A percentile compares a stretch with the other conserved stretches of the same genome.
Evolutionary conservation across 2,888 invertebrate genomes (phyloP).

Genomic region (Panorpa germanica): DNA sequence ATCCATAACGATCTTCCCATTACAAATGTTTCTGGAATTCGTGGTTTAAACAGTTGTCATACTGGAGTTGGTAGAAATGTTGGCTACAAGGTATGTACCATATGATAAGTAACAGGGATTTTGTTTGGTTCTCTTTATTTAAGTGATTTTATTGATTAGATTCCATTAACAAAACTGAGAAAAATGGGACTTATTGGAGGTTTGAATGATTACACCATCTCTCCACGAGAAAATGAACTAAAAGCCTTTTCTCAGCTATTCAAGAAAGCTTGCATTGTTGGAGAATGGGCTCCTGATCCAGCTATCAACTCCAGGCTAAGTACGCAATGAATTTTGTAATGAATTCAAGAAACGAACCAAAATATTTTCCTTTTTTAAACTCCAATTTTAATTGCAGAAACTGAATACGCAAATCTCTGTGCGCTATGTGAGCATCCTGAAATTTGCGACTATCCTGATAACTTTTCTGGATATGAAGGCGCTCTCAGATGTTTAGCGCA

Average conservation of each 20-base stretch:
- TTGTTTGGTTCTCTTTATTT: not conserved
- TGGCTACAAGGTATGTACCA: constrained; percentile 55
- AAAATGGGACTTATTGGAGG: constrained; percentile 42
- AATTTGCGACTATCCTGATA: constrained; percentile 64
- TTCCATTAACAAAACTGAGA: constrained; percentile 57
- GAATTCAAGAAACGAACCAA: no score
- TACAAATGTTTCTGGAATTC: constrained; percentile 42
- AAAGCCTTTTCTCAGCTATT: constrained; percentile 66
- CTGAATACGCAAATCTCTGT: constrained; percentile 59
- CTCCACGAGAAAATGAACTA: constrained; percentile 66
- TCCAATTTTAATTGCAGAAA: constrained; percentile 28
- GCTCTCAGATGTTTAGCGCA: constrained; percentile 65
- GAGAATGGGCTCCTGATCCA: constrained; percentile 60
- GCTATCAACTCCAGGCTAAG: constrained; percentile 51
- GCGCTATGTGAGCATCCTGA: constrained; percentile 57
- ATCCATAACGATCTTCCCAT: constrained; percentile 57
- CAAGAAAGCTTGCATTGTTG: constrained; percentile 68
- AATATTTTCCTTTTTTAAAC: constrained; percentile 9
- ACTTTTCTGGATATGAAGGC: constrained; percentile 72
- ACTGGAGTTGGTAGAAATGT: constrained; percentile 76
- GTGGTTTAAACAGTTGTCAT: constrained; percentile 67
- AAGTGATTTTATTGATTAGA: constrained; percentile 28
- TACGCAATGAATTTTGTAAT: constrained; percentile 23
- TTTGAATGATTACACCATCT: constrained; percentile 45
- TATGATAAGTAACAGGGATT: not conserved